Conservation (phyloP, 2,888 invertebrate species). For the Fragum fragum region DNA sequence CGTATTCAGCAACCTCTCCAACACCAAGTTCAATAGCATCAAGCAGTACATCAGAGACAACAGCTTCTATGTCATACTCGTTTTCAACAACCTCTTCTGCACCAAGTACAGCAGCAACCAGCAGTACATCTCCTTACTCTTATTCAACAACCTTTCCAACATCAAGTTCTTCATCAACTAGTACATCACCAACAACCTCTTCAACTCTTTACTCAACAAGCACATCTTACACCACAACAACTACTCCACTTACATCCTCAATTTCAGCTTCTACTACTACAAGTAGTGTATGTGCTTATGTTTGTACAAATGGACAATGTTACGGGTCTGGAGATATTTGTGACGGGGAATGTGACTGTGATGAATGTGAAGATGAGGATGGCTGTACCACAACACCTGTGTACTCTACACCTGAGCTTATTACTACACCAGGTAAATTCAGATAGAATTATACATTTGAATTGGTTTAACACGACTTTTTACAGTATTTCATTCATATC, state of each 20-base stretch:
- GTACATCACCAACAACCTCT: background rate
- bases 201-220: slow-evolving; percentile 1
- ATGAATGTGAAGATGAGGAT: background rate
- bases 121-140: background rate
- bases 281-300: background rate
- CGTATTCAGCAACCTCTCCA: background rate
- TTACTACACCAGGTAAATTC: background rate
- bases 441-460: no score
- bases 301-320: background rate
- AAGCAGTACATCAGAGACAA: background rate
- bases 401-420: slow-evolving; percentile 9
- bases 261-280: background rate
- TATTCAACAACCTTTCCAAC: background rate
- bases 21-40: background rate
- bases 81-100: background rate
- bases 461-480: no score
- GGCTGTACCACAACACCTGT: background rate
- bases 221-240: slow-evolving; percentile 6
- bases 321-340: background rate
- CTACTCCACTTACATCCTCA: background rate
- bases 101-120: background rate
- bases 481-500: no score
- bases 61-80: background rate
- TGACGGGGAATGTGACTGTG: slow-evolving; percentile 12
- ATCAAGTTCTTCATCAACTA: background rate